phyloP scores from a whole-genome alignment of 2,797 vertebrate species.

The Delichon dasypus region DNA sequence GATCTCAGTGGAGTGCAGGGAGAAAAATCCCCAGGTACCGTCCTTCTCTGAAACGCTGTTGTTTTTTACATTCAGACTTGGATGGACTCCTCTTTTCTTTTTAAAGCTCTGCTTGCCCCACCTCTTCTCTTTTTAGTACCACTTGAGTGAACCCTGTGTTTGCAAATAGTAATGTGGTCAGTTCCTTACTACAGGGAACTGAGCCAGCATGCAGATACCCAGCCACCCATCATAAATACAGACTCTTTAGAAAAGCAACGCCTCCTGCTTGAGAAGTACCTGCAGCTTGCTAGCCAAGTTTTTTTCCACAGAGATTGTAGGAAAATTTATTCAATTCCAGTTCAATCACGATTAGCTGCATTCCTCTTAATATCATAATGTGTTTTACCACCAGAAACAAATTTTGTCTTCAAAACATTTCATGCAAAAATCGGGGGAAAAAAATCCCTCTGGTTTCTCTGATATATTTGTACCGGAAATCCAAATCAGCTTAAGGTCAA shows the following conservation, averaged over 20 bases:
- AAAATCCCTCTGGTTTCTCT: neutral
- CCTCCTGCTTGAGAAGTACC: neutral
- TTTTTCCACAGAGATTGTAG: neutral
- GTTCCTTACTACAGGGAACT: conserved; percentile 41
- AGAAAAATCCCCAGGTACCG: conserved; percentile 1
- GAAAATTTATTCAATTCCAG: neutral
- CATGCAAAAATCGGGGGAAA: neutral
- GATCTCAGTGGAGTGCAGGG: neutral
- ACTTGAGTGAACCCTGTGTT: conserved; percentile 75
- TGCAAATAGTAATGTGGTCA: conserved; percentile 71
- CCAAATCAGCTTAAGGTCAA: neutral
- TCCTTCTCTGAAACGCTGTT: neutral
- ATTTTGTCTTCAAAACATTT: neutral
- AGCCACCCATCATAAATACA: conserved; percentile 54
- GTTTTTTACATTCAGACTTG: conserved; percentile 34
- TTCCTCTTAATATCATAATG: neutral
- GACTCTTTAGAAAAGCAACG: neutral
- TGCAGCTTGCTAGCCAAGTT: neutral
- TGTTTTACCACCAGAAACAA: neutral
- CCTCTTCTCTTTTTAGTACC: conserved; percentile 74
- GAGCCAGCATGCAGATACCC: conserved; percentile 66
- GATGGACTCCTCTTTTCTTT: conserved; percentile 59
- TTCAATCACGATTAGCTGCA: neutral
- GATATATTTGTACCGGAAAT: neutral
- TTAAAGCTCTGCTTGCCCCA: conserved; percentile 73